Conservation (phyloP, 2,797 vertebrate genomes). For the Graptemys geographica region DNA sequence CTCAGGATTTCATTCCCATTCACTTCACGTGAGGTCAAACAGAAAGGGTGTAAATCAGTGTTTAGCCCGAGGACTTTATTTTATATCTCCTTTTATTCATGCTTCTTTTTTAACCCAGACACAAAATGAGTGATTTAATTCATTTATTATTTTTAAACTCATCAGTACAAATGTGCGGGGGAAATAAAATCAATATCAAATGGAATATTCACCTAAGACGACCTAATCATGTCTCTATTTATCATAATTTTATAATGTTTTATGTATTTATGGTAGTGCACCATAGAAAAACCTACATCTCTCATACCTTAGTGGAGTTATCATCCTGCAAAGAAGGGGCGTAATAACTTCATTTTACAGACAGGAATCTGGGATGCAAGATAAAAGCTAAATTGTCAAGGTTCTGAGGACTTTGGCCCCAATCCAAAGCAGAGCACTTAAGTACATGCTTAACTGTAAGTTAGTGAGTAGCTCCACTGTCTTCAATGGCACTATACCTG, state of each 20-base stretch:
- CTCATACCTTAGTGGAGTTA: not conserved
- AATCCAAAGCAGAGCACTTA: not conserved
- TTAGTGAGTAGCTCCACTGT: not conserved
- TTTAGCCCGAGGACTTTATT: not conserved
- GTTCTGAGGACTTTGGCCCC: not conserved
- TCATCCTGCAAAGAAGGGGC: not conserved
- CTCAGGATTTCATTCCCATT: not conserved
- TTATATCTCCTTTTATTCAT: not conserved
- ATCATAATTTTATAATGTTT: not conserved
- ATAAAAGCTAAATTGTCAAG: not conserved
- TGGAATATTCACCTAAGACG: not conserved
- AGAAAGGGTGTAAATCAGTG: not conserved
- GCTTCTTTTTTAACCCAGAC: not conserved
- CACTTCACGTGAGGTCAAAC: not conserved
- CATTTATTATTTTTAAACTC: not conserved
- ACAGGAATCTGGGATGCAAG: not conserved
- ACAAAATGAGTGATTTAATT: not conserved
- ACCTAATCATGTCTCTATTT: not conserved
- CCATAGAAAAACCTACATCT: not conserved
- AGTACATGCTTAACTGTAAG: not conserved
- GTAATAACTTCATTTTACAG: not conserved
- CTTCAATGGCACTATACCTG: not conserved
- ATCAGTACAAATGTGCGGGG: not conserved
- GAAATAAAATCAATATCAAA: not conserved
- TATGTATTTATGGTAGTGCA: not conserved